Base-by-base conservation (phyloP, 2,888 invertebrate genomes). In the Leptopilina drosophilae region DNA sequence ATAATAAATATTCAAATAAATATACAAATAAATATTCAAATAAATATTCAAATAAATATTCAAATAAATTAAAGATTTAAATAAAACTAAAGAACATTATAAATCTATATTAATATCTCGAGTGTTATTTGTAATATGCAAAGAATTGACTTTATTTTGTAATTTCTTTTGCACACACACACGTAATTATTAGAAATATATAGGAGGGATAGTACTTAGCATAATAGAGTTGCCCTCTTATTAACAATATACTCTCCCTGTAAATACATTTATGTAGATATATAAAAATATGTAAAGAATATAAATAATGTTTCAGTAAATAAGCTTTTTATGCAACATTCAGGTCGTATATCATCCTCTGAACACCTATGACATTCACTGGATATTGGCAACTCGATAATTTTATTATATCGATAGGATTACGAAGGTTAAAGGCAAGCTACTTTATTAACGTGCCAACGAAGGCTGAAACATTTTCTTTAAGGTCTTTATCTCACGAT, bases 341-440 rank as follows among this genome's bases (percentile, higher is more conserved):
- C 64, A 40, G 64, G 64, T 64, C 64, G 64, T 64, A 64, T 64
- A 64, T 64, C 64, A 64, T 64, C 26, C 64, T 40, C 64, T 14
- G 64, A 64, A 64, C 64, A 64, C 64, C 64, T 64, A 64, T 64
- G 33, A 64, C 64, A 64, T 64, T 64, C 64, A 64, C 26, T 64
- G 64, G 64, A 64, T 64, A 64, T 33, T 64, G 26, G 26, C 40
- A 64, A 64, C 64, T 64, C 64, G 64, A 33, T 64, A 64, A 64
- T 64, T 64, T 64, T 64, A 64, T 64, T 64, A 64, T 64, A 64
- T 64, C 64, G 64, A 64, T 64, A 64, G 64, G 64, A 64, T 64
- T 64, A 40, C 40, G 64, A 64, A 64, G 64, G 64, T 64, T 64
- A 64, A 64, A 64, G 64, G 64, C 40, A 64, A 33, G 40, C 33